These are phyloP conservation scores for Epizoanthus ramosus DNA, from an alignment of 92 coral and sea anemone species.

Conservation along the genomic window DNA sequence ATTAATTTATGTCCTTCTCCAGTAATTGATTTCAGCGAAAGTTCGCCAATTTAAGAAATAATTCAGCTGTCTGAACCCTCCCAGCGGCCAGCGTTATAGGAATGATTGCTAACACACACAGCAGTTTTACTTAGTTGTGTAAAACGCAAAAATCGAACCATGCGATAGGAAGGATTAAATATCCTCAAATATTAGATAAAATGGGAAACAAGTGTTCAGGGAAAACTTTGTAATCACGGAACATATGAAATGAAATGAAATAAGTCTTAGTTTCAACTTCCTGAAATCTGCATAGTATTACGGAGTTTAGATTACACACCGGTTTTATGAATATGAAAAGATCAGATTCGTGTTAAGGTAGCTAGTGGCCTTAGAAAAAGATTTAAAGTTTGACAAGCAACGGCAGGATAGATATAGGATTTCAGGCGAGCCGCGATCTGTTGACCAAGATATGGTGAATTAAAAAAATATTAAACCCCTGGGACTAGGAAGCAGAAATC, in stretches of 20 bases:
- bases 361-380: slow-evolving; percentile 4
- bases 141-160: neutral
- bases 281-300: slow-evolving; percentile 29
- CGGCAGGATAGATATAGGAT: neutral
- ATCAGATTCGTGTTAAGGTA: slow-evolving; percentile 2
- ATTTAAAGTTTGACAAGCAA: neutral
- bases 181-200: neutral
- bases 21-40: slow-evolving; percentile 85
- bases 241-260: slow-evolving; percentile 9
- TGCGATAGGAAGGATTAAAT: neutral
- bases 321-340: slow-evolving; percentile 21
- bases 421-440: slow-evolving; percentile 2
- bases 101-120: too few species aligned
- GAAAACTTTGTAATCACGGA: neutral
- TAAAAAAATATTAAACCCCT: slow-evolving; percentile 41
- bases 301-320: slow-evolving; percentile 13
- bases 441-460: slow-evolving; percentile 27
- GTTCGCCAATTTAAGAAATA: slow-evolving; percentile 58
- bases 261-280: slow-evolving; percentile 14
- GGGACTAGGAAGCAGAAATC: slow-evolving; percentile 30
- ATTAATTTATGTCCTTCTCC: slow-evolving; percentile 81
- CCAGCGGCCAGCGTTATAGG: neutral
- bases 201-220: neutral
- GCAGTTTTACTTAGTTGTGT: too few species aligned
- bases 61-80: slow-evolving; percentile 66